These are phyloP conservation scores for Oreochromis niloticus DNA, from an alignment of 2,113 vertebrate genomes.

Conservation along the genomic window DNA sequence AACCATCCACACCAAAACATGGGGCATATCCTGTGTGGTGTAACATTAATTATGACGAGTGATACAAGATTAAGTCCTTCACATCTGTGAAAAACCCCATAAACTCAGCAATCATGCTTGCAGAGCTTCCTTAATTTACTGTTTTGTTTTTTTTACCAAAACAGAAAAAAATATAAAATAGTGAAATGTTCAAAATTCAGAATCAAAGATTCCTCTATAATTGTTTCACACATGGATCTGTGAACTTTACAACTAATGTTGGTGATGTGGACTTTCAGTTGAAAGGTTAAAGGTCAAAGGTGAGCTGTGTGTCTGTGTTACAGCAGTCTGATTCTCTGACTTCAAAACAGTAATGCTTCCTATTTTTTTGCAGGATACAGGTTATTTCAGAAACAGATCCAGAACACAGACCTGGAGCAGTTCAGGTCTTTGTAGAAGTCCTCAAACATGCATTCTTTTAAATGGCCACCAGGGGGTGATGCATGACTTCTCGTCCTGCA, in stretches of 20 bases:
- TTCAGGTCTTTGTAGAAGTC: no score
- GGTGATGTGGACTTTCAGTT: neutral
- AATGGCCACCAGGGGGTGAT: no score
- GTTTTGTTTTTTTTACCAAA: rapidly evolving
- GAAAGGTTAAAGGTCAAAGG: neutral
- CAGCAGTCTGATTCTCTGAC: no score
- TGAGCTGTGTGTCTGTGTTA: no score
- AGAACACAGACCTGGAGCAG: no score
- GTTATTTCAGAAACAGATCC: no score
- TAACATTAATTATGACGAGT: neutral
- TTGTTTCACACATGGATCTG: neutral
- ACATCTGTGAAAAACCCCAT: neutral
- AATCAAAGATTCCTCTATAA: neutral
- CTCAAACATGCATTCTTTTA: no score
- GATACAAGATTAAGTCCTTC: neutral
- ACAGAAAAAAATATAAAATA: neutral
- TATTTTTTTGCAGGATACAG: no score
- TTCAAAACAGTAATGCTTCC: no score
- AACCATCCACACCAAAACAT: neutral
- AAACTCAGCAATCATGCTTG: neutral
- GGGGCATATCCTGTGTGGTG: neutral
- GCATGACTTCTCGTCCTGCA: no score
- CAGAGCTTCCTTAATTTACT: neutral
- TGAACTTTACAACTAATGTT: neutral
- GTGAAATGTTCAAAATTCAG: neutral